These are phyloP conservation scores for Odontocolon sp. DNA, from an alignment of 2,888 invertebrate genomes.

Conservation along the genomic window DNA sequence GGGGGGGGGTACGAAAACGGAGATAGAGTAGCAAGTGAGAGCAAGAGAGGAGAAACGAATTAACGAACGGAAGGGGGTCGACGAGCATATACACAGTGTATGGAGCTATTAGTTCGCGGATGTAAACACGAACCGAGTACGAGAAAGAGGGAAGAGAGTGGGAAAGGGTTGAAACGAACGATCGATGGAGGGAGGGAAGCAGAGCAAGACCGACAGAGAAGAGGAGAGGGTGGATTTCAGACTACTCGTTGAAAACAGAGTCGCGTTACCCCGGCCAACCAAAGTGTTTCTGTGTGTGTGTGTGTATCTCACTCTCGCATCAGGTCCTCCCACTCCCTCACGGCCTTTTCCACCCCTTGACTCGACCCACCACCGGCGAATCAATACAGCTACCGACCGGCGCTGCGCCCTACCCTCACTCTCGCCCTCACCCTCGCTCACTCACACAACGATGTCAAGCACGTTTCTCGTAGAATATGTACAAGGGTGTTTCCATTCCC, in stretches of 20 bases:
- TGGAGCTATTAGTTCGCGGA: conserved; percentile 72
- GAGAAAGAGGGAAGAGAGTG: conserved; percentile 42
- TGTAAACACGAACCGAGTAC: conserved; percentile 68
- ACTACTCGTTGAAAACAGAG: conserved; percentile 57
- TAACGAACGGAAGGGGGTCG: conserved; percentile 66
- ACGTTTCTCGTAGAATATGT: conserved; percentile 34
- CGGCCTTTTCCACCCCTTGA: conserved; percentile 50
- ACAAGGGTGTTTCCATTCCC: conserved; percentile 9
- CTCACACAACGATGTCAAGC: conserved; percentile 52
- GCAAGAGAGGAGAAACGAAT: conserved; percentile 60
- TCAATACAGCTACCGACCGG: conserved; percentile 80
- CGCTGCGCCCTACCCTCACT: conserved; percentile 73
- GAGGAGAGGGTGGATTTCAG: conserved; percentile 54
- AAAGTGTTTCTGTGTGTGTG: conserved; percentile 65
- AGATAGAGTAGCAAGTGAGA: conserved; percentile 23
- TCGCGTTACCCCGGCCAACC: conserved; percentile 71
- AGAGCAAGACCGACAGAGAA: conserved; percentile 46
- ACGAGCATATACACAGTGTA: conserved; percentile 58
- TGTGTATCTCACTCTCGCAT: conserved; percentile 43
- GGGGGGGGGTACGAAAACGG: background rate
- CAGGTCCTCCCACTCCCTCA: conserved; percentile 64
- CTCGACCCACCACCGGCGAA: conserved; percentile 75
- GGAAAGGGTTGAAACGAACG: conserved; percentile 31
- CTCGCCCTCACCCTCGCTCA: conserved; percentile 55
- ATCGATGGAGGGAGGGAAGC: conserved; percentile 26